These are phyloP conservation scores for Hirundichthys speculiger DNA, from an alignment of 2,113 vertebrate genomes.

Conservation along the genomic window DNA sequence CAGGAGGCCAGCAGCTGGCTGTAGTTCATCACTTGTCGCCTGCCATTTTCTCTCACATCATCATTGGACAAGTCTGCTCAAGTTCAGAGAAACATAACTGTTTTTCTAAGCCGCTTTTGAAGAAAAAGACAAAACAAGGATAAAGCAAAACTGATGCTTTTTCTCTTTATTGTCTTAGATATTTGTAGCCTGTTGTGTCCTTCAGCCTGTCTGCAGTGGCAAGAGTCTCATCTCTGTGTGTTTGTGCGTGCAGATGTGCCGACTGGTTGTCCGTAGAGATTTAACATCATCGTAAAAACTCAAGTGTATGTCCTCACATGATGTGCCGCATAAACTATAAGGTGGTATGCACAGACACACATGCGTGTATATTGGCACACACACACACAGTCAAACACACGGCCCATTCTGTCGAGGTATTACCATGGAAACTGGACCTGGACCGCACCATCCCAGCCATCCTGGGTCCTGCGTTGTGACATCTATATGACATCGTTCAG, in stretches of 20 bases:
- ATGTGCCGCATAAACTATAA: conserved; percentile 33
- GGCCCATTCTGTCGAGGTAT: conserved; percentile 76
- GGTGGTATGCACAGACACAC: conserved; percentile 6
- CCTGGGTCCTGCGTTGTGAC: conserved; percentile 36
- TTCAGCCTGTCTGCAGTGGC: too few species aligned
- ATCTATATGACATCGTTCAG: conserved; percentile 39
- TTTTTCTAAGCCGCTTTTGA: conserved; percentile 26
- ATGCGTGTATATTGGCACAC: conserved; percentile 4
- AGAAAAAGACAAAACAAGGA: conserved; percentile 32
- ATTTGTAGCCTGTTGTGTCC: too few species aligned
- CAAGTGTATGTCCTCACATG: conserved; percentile 29
- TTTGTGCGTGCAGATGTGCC: not conserved
- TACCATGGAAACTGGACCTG: conserved; percentile 82
- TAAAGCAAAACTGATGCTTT: conserved; percentile 15
- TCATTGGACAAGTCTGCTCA: conserved; percentile 59
- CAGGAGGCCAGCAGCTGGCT: conserved; percentile 72
- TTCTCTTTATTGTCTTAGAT: too few species aligned
- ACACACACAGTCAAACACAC: conserved; percentile 68
- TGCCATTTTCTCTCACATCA: conserved; percentile 65
- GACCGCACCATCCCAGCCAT: conserved; percentile 56
- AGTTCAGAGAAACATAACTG: conserved; percentile 62
- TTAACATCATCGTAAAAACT: conserved; percentile 33
- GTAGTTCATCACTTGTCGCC: conserved; percentile 67
- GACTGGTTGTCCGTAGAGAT: conserved; percentile 15
- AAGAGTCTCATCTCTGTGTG: too few species aligned